These are phyloP conservation scores for Nasonovia ribisnigri DNA, from an alignment of 2,888 invertebrate species.

Conservation along the genomic window DNA sequence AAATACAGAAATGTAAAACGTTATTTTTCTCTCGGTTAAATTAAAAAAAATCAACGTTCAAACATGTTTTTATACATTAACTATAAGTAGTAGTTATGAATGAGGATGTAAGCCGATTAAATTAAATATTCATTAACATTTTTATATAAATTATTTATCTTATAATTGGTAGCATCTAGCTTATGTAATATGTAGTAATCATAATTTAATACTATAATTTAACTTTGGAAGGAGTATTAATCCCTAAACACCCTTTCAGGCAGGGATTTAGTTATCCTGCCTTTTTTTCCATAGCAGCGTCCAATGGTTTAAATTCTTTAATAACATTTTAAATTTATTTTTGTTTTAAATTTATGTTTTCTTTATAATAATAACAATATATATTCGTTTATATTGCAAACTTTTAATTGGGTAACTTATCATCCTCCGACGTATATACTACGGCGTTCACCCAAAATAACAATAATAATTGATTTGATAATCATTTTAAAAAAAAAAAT, in stretches of 20 bases:
- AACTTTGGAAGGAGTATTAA: neutral
- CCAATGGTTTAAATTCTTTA: slow-evolving; percentile 12
- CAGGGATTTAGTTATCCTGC: slow-evolving; percentile 11
- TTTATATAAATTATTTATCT: slow-evolving; percentile 42
- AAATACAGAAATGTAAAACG: neutral
- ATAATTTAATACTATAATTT: slow-evolving; percentile 48
- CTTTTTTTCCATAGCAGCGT: too few relatives aligned
- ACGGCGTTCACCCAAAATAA: neutral
- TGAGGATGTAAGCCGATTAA: slow-evolving; percentile 31
- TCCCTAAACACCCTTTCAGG: slow-evolving; percentile 45
- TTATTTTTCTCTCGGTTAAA: neutral
- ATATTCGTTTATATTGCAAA: neutral
- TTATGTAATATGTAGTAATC: slow-evolving; percentile 10
- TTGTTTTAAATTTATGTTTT: neutral
- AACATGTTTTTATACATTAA: neutral
- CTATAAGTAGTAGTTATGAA: slow-evolving; percentile 1
- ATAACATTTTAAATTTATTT: slow-evolving; percentile 9
- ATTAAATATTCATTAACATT: slow-evolving; percentile 34
- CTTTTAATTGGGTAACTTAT: neutral
- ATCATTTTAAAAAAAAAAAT: neutral
- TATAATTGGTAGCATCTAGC: neutral
- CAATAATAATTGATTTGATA: neutral
- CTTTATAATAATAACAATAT: neutral
- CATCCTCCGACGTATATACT: too few relatives aligned
- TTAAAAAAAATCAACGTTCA: neutral